Evolutionary conservation across 2,797 vertebrate genomes (phyloP), one percentile per base, ranked within the genome.

Genomic region (Aulostomus chinensis): DNA sequence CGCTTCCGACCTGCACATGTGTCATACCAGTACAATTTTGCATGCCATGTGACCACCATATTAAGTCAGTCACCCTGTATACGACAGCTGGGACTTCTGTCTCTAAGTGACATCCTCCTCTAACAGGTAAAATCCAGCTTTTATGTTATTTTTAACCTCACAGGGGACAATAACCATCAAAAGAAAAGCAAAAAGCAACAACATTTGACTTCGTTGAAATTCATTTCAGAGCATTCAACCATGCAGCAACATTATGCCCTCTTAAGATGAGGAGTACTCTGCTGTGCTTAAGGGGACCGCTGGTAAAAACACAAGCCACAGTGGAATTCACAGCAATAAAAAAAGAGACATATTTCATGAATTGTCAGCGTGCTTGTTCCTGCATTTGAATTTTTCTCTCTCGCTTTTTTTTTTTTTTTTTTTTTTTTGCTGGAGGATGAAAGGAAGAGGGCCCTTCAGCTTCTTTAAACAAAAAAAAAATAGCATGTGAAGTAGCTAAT

Each of bases 201-300:
- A 60, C 48, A 26, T 58, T 59, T 57, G 60, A 83, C 67, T 72
- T 78, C 34, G 31, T 58, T 76, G 25, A 60, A 76, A 73, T 75
- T 54, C 50, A 73, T 52, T 77, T 71, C 51, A 29, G 61, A 61
- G 77, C 72, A 75, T 72, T 86, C 78, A 80, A 57, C 60, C 84
- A 36, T 82, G 72, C 57, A 62, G 59, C 70, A 64, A 75, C 76
- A 78, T 71, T 62, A 74, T 73, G 53, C 52, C 50, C 72, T 80
- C 63, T 83, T 71, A 80, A 68, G 64, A 79, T 54, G 67, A 76
- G 21, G 50, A 83, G 77, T 47, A 42, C 66, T 81, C 68, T 36
- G 68, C 69, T 68, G 66, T 31, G 49, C 64, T 71, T 73, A 78
- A 77, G 39, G 62, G 49, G 55, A 76, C 71, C 62, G 59, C 50